Conservation (phyloP, 2,888 invertebrate genomes). For the Sminthurides aquaticus region DNA sequence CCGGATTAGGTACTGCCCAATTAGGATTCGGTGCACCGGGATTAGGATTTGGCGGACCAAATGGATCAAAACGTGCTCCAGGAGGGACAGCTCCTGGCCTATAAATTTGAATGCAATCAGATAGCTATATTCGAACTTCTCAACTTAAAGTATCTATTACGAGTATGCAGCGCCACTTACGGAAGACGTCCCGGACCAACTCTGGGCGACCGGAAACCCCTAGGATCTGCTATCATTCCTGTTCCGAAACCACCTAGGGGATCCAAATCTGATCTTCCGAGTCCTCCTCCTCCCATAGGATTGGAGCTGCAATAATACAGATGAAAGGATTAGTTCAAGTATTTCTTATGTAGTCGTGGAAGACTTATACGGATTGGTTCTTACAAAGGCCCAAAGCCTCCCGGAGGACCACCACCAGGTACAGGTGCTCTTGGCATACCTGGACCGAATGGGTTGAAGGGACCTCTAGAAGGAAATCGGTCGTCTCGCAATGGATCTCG, state of each 20-base stretch:
- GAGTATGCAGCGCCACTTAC: slow-evolving; percentile 14
- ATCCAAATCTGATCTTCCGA: slow-evolving; percentile 37
- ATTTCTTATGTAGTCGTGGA: no score
- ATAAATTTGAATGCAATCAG: neutral
- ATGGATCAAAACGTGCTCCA: slow-evolving; percentile 38
- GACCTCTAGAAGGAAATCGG: slow-evolving; percentile 12
- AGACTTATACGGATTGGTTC: no score
- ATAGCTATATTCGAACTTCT: neutral
- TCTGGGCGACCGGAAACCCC: slow-evolving; percentile 31
- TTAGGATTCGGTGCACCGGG: slow-evolving; percentile 11
- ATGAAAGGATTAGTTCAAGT: no score
- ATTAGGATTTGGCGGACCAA: slow-evolving; percentile 33
- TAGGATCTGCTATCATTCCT: slow-evolving; percentile 36
- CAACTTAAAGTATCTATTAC: neutral
- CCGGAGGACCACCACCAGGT: slow-evolving; percentile 7
- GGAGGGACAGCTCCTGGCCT: slow-evolving; percentile 24
- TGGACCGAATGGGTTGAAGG: neutral
- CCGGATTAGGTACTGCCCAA: slow-evolving; percentile 34
- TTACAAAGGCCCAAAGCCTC: slow-evolving; percentile 31
- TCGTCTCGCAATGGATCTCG: slow-evolving; percentile 18
- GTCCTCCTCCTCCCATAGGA: slow-evolving; percentile 30
- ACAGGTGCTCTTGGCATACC: slow-evolving; percentile 6
- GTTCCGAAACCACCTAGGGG: slow-evolving; percentile 32
- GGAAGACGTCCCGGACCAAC: slow-evolving; percentile 24
- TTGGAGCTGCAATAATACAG: neutral